Evolutionary conservation across 2,113 vertebrate genomes (phyloP).

Genomic region (Channa argus): DNA sequence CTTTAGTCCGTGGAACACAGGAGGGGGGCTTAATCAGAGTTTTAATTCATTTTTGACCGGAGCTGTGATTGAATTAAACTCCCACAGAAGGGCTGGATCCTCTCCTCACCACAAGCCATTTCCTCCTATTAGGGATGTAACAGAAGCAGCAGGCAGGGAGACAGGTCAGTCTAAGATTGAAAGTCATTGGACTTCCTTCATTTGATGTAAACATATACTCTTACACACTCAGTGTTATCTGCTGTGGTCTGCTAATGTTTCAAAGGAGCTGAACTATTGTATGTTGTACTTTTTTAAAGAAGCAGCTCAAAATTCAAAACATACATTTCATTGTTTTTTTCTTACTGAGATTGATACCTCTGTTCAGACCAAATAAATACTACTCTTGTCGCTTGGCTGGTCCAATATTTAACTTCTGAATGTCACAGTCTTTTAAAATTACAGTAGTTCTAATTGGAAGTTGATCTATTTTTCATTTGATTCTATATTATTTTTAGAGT

Average conservation of each 20-base stretch:
- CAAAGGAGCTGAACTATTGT: neutral
- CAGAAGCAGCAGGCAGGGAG: constrained; percentile 58
- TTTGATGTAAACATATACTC: constrained; percentile 32
- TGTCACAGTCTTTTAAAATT: too few relatives aligned
- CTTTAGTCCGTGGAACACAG: constrained; percentile 63
- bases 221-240: neutral
- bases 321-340: neutral
- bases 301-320: neutral
- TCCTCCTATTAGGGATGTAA: constrained; percentile 79
- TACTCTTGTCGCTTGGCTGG: too few relatives aligned
- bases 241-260: neutral
- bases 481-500: too few relatives aligned
- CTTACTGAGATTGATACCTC: neutral
- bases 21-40: constrained; percentile 74
- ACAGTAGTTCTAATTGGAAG: too few relatives aligned
- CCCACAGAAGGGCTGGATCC: constrained; percentile 78
- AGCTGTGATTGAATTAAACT: constrained; percentile 81
- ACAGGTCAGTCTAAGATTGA: constrained; percentile 37
- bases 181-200: constrained; percentile 1
- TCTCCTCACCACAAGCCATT: constrained; percentile 72
- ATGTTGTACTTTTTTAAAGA: neutral
- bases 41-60: constrained; percentile 83
- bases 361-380: too few relatives aligned
- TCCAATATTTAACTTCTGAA: too few relatives aligned
- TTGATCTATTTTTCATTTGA: too few relatives aligned